Conservation (phyloP, 2,797 vertebrate genomes). For the Rallus crepitans region DNA sequence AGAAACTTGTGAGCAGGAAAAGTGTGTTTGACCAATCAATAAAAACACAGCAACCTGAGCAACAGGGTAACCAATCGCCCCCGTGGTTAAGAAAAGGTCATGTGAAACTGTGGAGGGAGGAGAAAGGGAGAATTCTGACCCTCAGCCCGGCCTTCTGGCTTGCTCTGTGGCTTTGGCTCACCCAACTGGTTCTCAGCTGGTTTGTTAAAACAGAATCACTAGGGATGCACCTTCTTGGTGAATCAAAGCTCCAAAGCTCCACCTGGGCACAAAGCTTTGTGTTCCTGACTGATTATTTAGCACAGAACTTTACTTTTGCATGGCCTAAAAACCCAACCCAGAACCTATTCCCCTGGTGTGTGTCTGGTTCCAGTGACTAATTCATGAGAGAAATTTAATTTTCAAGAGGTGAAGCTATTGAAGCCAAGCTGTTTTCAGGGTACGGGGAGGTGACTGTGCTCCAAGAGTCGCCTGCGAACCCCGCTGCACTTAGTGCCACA, state of each 20-base stretch:
- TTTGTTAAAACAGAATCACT: background rate
- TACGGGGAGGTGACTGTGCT: background rate
- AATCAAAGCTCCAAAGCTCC: background rate
- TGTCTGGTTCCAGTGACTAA: background rate
- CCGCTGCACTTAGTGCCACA: background rate
- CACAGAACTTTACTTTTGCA: background rate
- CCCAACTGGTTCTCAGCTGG: background rate
- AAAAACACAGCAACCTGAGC: background rate
- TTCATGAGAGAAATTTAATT: background rate
- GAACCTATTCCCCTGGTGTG: background rate
- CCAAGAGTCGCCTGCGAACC: too few species aligned
- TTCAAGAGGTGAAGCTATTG: background rate
- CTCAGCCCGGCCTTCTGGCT: background rate
- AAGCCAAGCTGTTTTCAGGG: background rate
- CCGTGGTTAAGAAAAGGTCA: background rate
- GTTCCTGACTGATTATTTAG: background rate
- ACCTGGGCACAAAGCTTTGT: background rate
- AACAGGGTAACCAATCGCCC: background rate
- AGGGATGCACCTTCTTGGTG: background rate
- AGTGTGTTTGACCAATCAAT: background rate
- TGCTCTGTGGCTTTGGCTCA: background rate
- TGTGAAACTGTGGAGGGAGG: background rate
- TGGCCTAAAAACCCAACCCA: background rate
- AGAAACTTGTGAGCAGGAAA: slow-evolving; percentile 6
- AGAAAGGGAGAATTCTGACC: background rate